Base-by-base conservation (phyloP, 2,797 vertebrate species). In the Danio aesculapii region DNA sequence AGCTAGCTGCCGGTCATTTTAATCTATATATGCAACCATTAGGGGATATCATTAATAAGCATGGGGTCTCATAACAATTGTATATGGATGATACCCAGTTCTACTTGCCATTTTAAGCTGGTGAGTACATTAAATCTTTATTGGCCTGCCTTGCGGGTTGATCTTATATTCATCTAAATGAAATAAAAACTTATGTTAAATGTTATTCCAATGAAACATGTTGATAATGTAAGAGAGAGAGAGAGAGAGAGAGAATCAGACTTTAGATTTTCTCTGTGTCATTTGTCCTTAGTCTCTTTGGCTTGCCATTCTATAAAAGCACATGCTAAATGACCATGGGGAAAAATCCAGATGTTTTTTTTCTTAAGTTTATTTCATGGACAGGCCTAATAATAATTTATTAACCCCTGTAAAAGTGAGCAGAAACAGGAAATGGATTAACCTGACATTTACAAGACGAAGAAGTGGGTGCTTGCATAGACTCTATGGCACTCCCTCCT, bases 351-450 rank as follows among this genome's bases (percentile, higher is more conserved):
- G 16, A 0, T 16, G 12, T 64, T 61, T 30, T 16, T 58, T 78
- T 46, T 70, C 1, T 53, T 59, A 6, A 39, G 39, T 84, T 85
- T 81, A 83, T 85, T 86, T 87, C 86, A 77, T 81, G 16, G 19
- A 83, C 57, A 84, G 64, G 69, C 59, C 79, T 86, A 82, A 83
- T 83, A 83, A 78, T 86, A 81, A 82, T 88, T 88, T 86, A 84
- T 85, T 83, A 84, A 84, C 72, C 57, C 46, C 62, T 67, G 53
- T 86, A 85, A 85, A 84, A 75, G 62, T 74, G 50, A 85, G 72
- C 75, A 83, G 85, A 82, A 83, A 85, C 61, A 86, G 80, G 86
- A 86, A 86, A 83, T 83, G 72, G 81, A 85, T 86, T 85, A 84
- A 84, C 77, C 81, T 84, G 80, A 81, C 68, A 81, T 86, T 86